These are phyloP conservation scores for Heliothis virescens DNA, from an alignment of 1,140 invertebrate species.

Conservation along the genomic window DNA sequence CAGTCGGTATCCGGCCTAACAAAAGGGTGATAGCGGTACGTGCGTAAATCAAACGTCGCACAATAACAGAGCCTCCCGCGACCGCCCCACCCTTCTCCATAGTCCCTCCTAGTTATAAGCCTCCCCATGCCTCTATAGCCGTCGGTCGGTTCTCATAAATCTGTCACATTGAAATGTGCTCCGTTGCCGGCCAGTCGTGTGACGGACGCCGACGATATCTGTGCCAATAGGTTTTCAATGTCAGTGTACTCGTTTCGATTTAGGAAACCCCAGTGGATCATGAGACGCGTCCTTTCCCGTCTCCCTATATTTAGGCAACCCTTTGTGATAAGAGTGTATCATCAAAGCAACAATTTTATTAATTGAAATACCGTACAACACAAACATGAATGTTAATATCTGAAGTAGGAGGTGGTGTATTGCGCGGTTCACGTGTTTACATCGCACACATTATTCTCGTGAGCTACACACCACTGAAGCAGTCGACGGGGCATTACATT, in stretches of 20 bases:
- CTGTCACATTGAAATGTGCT: constrained; percentile 77
- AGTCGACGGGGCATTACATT: constrained; percentile 70
- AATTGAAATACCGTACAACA: constrained; percentile 41
- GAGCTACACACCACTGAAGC: constrained; percentile 57
- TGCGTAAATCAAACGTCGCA: constrained; percentile 84
- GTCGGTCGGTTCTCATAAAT: constrained; percentile 76
- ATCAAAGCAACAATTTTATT: constrained; percentile 50
- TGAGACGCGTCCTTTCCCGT: constrained; percentile 57
- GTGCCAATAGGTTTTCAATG: constrained; percentile 75
- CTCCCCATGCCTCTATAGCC: constrained; percentile 67
- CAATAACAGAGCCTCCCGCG: constrained; percentile 80
- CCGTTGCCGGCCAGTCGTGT: constrained; percentile 65
- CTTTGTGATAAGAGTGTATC: constrained; percentile 47
- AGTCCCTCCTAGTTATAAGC: constrained; percentile 61
- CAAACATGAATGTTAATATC: constrained; percentile 47
- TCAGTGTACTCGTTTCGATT: constrained; percentile 57
- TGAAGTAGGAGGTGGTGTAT: constrained; percentile 43
- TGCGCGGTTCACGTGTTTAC: constrained; percentile 51
- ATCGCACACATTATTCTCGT: constrained; percentile 56
- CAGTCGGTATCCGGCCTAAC: constrained; percentile 78
- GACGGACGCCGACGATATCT: constrained; percentile 67
- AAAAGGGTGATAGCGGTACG: constrained; percentile 84
- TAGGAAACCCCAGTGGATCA: constrained; percentile 57
- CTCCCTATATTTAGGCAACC: constrained; percentile 51
- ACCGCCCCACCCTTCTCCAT: constrained; percentile 64